Base-by-base conservation (phyloP, 2,797 vertebrate genomes). In the Galaxias olidus region DNA sequence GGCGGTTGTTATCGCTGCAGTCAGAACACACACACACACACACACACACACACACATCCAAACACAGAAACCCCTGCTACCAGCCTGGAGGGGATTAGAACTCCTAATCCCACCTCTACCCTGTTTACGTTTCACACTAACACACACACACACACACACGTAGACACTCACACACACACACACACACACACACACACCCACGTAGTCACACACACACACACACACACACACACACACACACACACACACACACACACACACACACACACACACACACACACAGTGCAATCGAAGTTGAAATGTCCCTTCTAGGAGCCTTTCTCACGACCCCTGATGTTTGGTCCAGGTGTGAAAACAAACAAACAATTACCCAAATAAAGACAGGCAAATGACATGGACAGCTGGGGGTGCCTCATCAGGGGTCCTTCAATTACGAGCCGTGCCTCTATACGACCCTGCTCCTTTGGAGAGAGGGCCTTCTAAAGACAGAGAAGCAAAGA, bases 291-390 rank as follows among this genome's bases (percentile, higher is more conserved):
- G 2, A 30, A 20, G 15, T 30, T 64, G 62, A 65, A 52, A 18
- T 41, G 75, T 57, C 60, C 41, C 41, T 17, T 42, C 41, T 13
- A 43, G 0, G 57, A 63, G 64, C 69, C 53, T 76, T 87, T 88
- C 86, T 80, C 84, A 85, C 61, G 76, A 81, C 80, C 82, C 70
- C 48, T 0, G 50, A 3, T 20, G 74, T 79, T 82, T 56, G 60
- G 44, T 11, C 72, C 46, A 87, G 84, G 86, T 89, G 87, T 79
- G 79, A 87, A 80, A 83, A 86, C 87, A 85, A 85, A 82, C 80
- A 84, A 81, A 83, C 80, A 75, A 63, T 60, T 84, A 83, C 83
- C 78, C 83, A 82, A 87, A 80, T 82, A 87, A 87, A 82, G 72
- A 48, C 50, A 0, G 65, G 65, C 78, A 82, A 82, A 84, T 83